phyloP scores from a whole-genome alignment of 2,888 invertebrate genomes.

The Tetramorium bicarinatum region DNA sequence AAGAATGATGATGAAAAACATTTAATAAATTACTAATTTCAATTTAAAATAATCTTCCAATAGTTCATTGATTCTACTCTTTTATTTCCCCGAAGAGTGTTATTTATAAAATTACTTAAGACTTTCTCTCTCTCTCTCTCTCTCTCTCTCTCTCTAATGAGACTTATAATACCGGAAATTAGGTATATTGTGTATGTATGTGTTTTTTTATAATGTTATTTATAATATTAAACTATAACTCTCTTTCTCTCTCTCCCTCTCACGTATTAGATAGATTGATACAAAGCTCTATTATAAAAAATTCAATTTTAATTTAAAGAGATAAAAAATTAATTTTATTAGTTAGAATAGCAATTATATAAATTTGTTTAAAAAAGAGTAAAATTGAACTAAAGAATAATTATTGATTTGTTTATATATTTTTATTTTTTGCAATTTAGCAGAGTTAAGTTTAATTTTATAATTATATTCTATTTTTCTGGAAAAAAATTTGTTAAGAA shows the following conservation, averaged over 20 bases:
- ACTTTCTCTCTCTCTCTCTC: too few species aligned
- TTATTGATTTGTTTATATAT: background rate
- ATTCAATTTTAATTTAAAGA: background rate
- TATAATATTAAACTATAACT: background rate
- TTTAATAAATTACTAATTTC: background rate
- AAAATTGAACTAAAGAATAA: background rate
- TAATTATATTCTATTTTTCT: background rate
- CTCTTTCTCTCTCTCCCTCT: background rate
- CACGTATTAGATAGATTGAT: background rate
- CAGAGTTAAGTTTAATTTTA: background rate
- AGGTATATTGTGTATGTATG: background rate
- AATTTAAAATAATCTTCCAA: slow-evolving; percentile 9
- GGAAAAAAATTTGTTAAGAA: background rate
- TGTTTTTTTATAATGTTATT: background rate
- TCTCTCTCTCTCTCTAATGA: background rate
- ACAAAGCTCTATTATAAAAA: background rate
- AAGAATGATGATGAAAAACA: background rate
- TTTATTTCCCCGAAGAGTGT: background rate
- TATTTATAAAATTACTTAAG: background rate
- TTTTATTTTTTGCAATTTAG: background rate
- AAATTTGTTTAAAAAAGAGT: background rate
- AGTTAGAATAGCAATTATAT: background rate
- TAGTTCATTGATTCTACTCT: background rate
- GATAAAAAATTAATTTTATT: background rate
- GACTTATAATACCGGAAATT: background rate